Percentiles rank a stretch among this genome's conserved stretches.
Conservation (phyloP, 2,888 invertebrate species). For the Drosophila barbarae region DNA sequence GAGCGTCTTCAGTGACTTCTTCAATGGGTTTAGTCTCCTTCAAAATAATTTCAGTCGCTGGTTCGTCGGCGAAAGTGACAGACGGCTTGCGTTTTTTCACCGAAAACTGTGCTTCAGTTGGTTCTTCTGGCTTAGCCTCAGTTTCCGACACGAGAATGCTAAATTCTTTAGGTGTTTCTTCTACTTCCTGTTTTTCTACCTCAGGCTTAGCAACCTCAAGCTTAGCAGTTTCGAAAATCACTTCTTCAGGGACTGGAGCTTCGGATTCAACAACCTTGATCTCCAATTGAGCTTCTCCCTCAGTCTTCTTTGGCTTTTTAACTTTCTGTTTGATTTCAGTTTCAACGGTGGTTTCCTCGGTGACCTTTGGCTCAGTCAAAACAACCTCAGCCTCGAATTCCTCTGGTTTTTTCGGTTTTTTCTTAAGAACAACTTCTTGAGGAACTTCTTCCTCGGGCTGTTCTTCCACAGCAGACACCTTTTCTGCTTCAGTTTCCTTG, state of each 20-base stretch:
- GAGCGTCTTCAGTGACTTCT: constrained; percentile 62
- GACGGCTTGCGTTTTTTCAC: constrained; percentile 60
- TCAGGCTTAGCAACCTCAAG: constrained; percentile 14
- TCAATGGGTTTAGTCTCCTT: constrained; percentile 66
- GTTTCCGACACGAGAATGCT: constrained; percentile 50
- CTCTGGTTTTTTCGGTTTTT: constrained; percentile 60
- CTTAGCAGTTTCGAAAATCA: constrained; percentile 44
- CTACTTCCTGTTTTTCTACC: constrained; percentile 32
- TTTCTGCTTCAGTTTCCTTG: constrained; percentile 61
- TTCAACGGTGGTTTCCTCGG: constrained; percentile 65
- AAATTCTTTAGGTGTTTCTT: constrained; percentile 53
- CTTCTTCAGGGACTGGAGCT: constrained; percentile 41
- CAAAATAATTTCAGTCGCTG: constrained; percentile 59
- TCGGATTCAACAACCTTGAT: constrained; percentile 68
- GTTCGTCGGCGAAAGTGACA: constrained; percentile 50
- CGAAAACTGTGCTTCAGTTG: constrained; percentile 57
- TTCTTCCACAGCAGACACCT: constrained; percentile 49
- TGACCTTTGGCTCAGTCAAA: constrained; percentile 63
- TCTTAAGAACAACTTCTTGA: constrained; percentile 36
- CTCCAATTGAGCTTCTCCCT: constrained; percentile 65
- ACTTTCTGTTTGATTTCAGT: constrained; percentile 64
- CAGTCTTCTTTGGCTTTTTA: constrained; percentile 67
- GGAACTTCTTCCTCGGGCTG: constrained; percentile 52
- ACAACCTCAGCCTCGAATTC: constrained; percentile 69
- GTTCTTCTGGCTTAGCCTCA: constrained; percentile 52